These are phyloP conservation scores for Synanthedon vespiformis DNA, from an alignment of 2,888 invertebrate genomes.

Conservation along the genomic window DNA sequence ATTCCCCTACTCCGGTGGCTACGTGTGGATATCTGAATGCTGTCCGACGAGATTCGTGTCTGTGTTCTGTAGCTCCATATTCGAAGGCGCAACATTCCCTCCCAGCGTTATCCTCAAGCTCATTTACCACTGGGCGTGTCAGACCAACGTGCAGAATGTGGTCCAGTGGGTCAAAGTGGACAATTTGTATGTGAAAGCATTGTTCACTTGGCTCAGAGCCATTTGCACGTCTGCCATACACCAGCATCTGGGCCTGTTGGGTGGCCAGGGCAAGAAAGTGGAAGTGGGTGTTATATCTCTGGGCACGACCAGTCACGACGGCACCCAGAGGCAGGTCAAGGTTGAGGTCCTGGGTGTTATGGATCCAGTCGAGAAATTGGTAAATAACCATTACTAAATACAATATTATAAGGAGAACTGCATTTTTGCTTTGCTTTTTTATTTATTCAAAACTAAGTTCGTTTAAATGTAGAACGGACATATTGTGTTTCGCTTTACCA, in stretches of 20 bases:
- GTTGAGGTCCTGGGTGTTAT: slow-evolving; percentile 89
- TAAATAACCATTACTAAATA: slow-evolving; percentile 17
- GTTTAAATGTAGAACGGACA: too few species aligned
- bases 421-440: neutral
- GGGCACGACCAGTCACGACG: slow-evolving; percentile 86
- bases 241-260: slow-evolving; percentile 79
- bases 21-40: slow-evolving; percentile 92
- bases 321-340: slow-evolving; percentile 82
- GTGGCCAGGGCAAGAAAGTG: slow-evolving; percentile 77
- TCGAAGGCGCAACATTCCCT: slow-evolving; percentile 87
- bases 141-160: slow-evolving; percentile 89
- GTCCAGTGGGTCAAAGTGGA: slow-evolving; percentile 86
- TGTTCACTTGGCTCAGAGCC: slow-evolving; percentile 75
- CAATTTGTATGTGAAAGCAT: slow-evolving; percentile 66
- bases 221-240: slow-evolving; percentile 85
- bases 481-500: too few species aligned
- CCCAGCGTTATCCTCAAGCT: slow-evolving; percentile 86
- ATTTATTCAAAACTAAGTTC: neutral
- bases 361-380: slow-evolving; percentile 78
- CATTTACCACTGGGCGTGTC: slow-evolving; percentile 92
- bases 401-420: neutral
- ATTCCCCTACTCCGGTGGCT: slow-evolving; percentile 89
- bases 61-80: slow-evolving; percentile 87
- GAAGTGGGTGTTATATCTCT: slow-evolving; percentile 89
- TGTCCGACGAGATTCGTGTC: slow-evolving; percentile 88